These are phyloP conservation scores for Tympanoctomys barrerae DNA, from an alignment of 2,797 vertebrate genomes.

Conservation along the genomic window DNA sequence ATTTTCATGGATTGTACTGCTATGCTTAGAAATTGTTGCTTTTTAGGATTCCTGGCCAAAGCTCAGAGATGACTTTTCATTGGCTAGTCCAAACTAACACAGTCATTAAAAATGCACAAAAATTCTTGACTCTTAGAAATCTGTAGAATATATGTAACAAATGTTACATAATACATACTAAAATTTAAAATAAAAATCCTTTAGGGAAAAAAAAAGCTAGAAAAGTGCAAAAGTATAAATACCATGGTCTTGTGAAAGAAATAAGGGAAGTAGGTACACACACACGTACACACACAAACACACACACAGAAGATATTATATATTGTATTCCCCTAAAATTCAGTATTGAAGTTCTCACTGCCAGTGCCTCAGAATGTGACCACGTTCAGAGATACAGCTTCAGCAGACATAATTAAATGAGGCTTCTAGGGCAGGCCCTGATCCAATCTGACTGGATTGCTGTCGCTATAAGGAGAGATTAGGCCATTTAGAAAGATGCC, in stretches of 20 bases:
- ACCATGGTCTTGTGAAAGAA: constrained; percentile 23
- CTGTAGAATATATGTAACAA: constrained; percentile 74
- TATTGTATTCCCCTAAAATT: not conserved
- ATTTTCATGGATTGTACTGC: not conserved
- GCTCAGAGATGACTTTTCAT: constrained; percentile 5
- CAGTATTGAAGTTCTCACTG: not conserved
- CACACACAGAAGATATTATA: not conserved
- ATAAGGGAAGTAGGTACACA: not conserved
- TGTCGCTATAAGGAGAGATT: not conserved
- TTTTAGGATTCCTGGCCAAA: not conserved
- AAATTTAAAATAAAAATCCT: constrained; percentile 71
- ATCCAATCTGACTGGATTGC: not conserved
- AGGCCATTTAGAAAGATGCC: not conserved
- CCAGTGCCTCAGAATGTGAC: not conserved
- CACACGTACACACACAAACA: not conserved
- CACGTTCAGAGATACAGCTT: not conserved
- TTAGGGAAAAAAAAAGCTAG: not conserved
- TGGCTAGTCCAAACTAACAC: constrained; percentile 36
- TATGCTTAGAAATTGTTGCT: not conserved
- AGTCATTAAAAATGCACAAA: constrained; percentile 67
- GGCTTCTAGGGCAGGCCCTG: not conserved
- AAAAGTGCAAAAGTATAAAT: constrained; percentile 39
- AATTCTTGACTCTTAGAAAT: constrained; percentile 70
- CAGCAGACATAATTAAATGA: not conserved
- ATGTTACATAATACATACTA: constrained; percentile 71